Conservation (phyloP, 2,113 vertebrate species). For the Alligator sinensis region DNA sequence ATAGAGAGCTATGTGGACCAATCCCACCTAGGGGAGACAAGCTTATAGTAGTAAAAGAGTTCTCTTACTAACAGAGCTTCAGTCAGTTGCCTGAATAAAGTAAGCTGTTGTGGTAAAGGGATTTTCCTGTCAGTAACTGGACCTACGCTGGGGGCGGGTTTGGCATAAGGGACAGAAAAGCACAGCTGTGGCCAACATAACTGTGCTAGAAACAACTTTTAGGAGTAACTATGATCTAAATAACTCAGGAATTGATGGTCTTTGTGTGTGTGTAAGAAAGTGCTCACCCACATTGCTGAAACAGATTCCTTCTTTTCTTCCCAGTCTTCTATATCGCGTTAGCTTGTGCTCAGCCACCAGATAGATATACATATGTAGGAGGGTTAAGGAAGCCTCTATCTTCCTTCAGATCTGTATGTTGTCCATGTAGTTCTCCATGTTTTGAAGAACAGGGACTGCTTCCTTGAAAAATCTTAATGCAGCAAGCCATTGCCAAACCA, state of each 20-base stretch:
- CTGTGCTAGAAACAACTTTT: background rate
- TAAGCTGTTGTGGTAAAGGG: background rate
- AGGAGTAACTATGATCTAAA: background rate
- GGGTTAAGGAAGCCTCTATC: background rate
- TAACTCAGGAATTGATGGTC: background rate
- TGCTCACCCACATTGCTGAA: background rate
- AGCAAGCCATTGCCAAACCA: background rate
- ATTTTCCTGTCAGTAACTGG: background rate
- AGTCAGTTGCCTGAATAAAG: background rate
- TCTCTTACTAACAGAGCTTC: background rate
- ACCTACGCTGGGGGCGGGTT: background rate
- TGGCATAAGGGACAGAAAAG: too few relatives aligned
- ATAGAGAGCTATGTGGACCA: background rate
- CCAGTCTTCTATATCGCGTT: background rate
- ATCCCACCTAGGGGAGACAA: accelerated
- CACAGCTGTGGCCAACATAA: background rate
- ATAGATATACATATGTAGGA: background rate
- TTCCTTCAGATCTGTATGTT: background rate
- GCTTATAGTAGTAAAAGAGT: background rate
- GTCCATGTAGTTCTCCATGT: background rate
- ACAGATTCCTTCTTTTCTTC: background rate
- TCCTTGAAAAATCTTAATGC: background rate
- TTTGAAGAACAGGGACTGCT: background rate
- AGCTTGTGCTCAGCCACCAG: background rate
- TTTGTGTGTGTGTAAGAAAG: background rate